phyloP scores from a whole-genome alignment of 2,888 invertebrate species.

The Timandra comae region DNA sequence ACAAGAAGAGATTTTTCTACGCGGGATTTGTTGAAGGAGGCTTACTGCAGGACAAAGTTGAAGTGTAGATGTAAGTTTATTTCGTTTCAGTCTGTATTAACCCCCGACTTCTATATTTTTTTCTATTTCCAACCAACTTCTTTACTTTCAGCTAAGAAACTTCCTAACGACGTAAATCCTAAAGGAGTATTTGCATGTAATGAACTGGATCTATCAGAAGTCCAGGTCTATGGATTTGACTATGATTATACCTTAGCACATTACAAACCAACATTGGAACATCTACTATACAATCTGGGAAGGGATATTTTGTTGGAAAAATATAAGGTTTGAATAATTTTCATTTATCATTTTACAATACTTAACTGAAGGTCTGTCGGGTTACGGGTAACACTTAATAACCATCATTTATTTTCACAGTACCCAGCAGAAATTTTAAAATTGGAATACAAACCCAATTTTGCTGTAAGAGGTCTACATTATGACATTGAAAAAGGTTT shows the following conservation, averaged over 20 bases:
- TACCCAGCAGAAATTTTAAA: conserved; percentile 90
- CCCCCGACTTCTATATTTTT: too few species aligned
- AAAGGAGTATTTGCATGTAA: conserved; percentile 97
- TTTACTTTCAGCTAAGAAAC: conserved; percentile 83
- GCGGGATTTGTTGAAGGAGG: conserved; percentile 71
- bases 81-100: too few species aligned
- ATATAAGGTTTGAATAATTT: conserved; percentile 85
- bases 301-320: conserved; percentile 90
- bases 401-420: too few species aligned
- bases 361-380: too few species aligned
- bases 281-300: conserved; percentile 93
- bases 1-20: conserved; percentile 45
- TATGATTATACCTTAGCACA: conserved; percentile 98
- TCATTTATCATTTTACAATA: too few species aligned
- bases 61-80: conserved; percentile 87
- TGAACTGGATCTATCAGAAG: conserved; percentile 92
- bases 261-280: conserved; percentile 93
- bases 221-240: conserved; percentile 97
- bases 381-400: too few species aligned
- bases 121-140: background rate
- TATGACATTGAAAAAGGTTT: conserved; percentile 97
- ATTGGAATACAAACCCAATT: conserved; percentile 92
- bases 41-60: conserved; percentile 80
- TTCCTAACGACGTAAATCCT: conserved; percentile 90
- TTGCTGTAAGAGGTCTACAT: conserved; percentile 97